Percentiles rank a stretch among this genome's conserved stretches.
These are phyloP conservation scores for Mastomys natalensis DNA, from an alignment of 2,113 vertebrate genomes.

Conservation along the genomic window DNA sequence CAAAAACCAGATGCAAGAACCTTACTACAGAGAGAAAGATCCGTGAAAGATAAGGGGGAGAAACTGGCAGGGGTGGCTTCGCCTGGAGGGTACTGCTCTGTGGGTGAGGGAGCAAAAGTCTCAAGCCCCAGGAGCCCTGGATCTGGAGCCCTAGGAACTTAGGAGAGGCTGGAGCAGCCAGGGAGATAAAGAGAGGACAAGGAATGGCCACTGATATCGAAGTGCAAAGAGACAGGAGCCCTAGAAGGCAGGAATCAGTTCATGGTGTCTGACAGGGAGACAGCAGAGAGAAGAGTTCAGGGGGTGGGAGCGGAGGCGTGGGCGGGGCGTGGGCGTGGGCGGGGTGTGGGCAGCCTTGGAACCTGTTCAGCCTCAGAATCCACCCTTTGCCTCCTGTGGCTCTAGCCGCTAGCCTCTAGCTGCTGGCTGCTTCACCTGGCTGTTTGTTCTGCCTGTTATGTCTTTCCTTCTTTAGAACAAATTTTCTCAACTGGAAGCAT, in stretches of 20 bases:
- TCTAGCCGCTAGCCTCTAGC: background rate
- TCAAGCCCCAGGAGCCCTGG: no score
- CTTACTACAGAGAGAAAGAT: no score
- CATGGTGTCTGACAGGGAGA: background rate
- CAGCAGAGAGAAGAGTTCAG: background rate
- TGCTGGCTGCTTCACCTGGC: background rate
- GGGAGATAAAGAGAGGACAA: background rate
- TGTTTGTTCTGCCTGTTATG: background rate
- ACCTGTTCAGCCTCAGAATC: background rate
- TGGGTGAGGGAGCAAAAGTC: background rate
- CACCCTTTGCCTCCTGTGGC: background rate
- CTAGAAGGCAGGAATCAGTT: background rate
- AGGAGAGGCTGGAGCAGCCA: background rate
- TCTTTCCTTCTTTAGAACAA: conserved; percentile 64
- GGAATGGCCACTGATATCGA: no score
- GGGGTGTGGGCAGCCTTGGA: background rate
- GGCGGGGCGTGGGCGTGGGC: no score
- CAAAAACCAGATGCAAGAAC: background rate
- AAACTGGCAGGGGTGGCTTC: background rate
- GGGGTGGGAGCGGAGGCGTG: background rate
- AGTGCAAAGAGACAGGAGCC: background rate
- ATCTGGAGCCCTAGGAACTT: background rate
- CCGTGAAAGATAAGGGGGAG: background rate
- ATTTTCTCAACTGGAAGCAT: background rate
- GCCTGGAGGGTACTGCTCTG: no score